Conservation (phyloP, 1,140 invertebrate genomes). For the Euwallacea similis region DNA sequence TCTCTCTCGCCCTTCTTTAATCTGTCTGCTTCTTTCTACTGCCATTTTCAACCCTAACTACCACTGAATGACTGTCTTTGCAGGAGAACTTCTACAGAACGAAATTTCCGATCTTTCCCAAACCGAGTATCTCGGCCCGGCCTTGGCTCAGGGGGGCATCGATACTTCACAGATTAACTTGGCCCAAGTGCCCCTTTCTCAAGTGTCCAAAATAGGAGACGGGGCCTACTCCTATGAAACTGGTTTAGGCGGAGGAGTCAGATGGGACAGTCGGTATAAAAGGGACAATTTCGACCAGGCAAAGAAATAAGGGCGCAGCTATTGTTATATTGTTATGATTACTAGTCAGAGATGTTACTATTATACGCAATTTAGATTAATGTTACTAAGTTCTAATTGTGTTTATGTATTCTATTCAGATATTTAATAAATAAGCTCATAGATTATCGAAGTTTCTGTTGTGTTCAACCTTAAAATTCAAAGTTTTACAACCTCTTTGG, state of each 20-base stretch:
- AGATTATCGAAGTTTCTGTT: no score
- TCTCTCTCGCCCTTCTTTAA: slow-evolving; percentile 1
- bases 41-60: not conserved
- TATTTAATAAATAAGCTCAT: no score
- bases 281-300: no score
- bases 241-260: slow-evolving; percentile 1
- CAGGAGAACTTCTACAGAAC: slow-evolving; percentile 27
- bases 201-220: slow-evolving; percentile 19
- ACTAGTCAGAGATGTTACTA: no score
- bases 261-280: no score
- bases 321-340: no score
- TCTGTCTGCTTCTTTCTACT: not conserved
- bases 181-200: slow-evolving; percentile 30
- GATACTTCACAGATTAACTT: slow-evolving; percentile 31
- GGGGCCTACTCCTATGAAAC: not conserved
- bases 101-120: slow-evolving; percentile 19
- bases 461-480: no score
- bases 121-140: slow-evolving; percentile 17
- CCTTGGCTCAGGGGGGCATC: slow-evolving; percentile 27
- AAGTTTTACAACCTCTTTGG: no score
- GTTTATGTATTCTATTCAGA: no score
- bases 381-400: no score
- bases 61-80: not conserved
- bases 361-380: no score
- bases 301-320: no score